Percentiles rank a stretch among this genome's conserved stretches.
Evolutionary conservation across 2,888 invertebrate genomes (phyloP).

Genomic region (Ametastegia equiseti): DNA sequence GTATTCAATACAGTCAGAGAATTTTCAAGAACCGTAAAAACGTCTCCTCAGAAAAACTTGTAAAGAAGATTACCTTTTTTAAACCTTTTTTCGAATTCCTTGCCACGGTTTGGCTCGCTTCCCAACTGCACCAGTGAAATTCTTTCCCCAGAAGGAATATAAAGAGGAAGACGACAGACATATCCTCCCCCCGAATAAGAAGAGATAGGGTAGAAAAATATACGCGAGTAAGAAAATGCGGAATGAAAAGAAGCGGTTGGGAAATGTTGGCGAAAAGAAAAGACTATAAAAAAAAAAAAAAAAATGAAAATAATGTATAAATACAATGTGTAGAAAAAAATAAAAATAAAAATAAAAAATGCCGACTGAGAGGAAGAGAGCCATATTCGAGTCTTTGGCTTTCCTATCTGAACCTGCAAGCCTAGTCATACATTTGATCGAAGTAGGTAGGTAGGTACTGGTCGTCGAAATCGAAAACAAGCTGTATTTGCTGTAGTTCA

Average conservation of each 20-base stretch:
- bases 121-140: constrained; percentile 31
- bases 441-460: too few relatives aligned
- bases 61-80: constrained; percentile 9
- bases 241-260: background rate
- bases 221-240: background rate
- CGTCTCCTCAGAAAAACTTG: constrained; percentile 9
- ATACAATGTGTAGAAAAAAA: too few relatives aligned
- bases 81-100: constrained; percentile 29
- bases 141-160: constrained; percentile 10
- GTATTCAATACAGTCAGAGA: background rate
- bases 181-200: background rate
- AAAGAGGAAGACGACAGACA: constrained; percentile 34
- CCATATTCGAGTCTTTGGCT: background rate
- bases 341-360: background rate
- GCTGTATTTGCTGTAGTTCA: constrained; percentile 59
- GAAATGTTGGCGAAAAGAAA: background rate
- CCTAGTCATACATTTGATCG: constrained; percentile 33
- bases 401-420: background rate
- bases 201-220: constrained; percentile 8
- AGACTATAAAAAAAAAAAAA: background rate
- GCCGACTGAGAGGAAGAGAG: background rate
- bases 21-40: background rate
- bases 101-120: constrained; percentile 25
- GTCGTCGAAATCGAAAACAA: constrained; percentile 56
- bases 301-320: too few relatives aligned